Evolutionary conservation across 1,140 invertebrate species (phyloP).

Genomic region (Drosophila insularis): DNA sequence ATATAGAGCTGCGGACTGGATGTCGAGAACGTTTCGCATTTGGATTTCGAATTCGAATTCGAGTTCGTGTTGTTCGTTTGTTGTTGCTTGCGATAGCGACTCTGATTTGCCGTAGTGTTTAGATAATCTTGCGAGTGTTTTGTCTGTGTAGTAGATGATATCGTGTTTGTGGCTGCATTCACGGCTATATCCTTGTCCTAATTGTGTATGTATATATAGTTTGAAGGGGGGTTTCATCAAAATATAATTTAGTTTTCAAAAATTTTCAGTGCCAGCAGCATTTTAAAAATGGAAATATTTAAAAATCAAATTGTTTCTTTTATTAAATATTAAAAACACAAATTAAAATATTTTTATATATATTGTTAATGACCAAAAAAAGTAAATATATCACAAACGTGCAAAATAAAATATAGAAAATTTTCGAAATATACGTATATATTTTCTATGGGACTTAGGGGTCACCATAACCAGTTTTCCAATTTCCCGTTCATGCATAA

Average conservation of each 20-base stretch:
- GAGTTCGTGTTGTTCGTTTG: constrained; percentile 75
- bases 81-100: constrained; percentile 66
- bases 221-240: constrained; percentile 35
- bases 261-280: constrained; percentile 15
- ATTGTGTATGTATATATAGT: constrained; percentile 31
- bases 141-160: constrained; percentile 57
- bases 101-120: constrained; percentile 61
- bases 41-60: constrained; percentile 30
- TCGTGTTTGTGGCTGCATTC: constrained; percentile 23
- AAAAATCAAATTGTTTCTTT: constrained; percentile 40
- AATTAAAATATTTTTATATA: neutral
- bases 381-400: constrained; percentile 49
- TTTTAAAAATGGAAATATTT: constrained; percentile 33
- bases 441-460: neutral
- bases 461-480: constrained; percentile 34
- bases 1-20: constrained; percentile 77
- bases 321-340: constrained; percentile 39
- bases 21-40: constrained; percentile 72
- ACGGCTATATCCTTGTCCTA: constrained; percentile 64
- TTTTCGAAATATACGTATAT: neutral
- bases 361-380: constrained; percentile 56
- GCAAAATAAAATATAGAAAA: constrained; percentile 42
- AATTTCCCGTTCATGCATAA: neutral
- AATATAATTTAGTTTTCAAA: constrained; percentile 43
- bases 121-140: constrained; percentile 67